Conservation (phyloP, 2,797 vertebrate genomes). For the Phataginus tetradactyla region DNA sequence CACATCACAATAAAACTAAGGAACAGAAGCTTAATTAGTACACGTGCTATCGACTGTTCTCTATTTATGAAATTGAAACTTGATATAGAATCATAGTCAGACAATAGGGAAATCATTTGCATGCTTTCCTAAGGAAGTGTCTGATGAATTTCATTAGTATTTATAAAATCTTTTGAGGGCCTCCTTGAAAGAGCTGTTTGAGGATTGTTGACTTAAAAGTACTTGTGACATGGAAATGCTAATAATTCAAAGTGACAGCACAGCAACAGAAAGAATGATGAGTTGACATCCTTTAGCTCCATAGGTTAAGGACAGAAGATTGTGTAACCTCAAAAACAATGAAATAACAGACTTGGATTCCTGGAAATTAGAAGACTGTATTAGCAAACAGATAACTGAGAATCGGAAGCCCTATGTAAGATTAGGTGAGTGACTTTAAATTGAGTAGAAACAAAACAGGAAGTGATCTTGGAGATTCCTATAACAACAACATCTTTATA, state of each 20-base stretch:
- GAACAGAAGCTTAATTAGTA: constrained; percentile 63
- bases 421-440: background rate
- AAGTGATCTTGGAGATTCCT: background rate
- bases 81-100: constrained; percentile 37
- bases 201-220: constrained; percentile 53
- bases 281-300: background rate
- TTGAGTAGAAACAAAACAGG: background rate
- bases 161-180: constrained; percentile 51
- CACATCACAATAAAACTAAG: constrained; percentile 42
- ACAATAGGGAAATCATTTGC: constrained; percentile 54
- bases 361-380: background rate
- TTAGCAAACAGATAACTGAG: background rate
- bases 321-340: background rate
- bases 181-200: constrained; percentile 39
- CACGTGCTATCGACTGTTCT: background rate
- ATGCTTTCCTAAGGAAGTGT: constrained; percentile 25
- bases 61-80: constrained; percentile 49
- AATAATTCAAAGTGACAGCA: constrained; percentile 12
- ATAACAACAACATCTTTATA: background rate
- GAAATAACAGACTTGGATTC: background rate
- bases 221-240: constrained; percentile 21
- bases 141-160: constrained; percentile 55
- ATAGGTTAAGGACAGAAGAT: background rate
- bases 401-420: background rate
- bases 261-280: background rate